Evolutionary conservation across 2,888 invertebrate species (phyloP), one percentile per base, ranked within the genome.

Genomic region (Lasioglossum villosulum): DNA sequence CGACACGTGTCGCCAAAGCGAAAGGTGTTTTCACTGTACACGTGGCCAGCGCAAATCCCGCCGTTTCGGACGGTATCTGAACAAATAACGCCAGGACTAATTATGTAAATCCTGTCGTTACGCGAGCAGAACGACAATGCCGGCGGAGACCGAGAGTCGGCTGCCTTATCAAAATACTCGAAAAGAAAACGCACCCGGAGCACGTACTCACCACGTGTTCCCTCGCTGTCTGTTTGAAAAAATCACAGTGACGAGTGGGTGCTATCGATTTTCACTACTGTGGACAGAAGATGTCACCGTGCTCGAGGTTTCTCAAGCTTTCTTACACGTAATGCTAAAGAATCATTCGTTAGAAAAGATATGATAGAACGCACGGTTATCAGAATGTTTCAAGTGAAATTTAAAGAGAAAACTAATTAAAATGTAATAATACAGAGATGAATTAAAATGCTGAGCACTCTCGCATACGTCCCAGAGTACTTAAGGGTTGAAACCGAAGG

Each of bases 101-200:
- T 94, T 94, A 94, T 94, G 95, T 93, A 94, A 94, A 95, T 95
- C 94, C 92, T 90, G 88, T 90, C 90, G 92, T 93, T 90, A 91
- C 90, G 86, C 83, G 86, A 77, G 79, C 79, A n/a, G 84, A 80
- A 59, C 89, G 85, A 92, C 91, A 87, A 90, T 90, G 78, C 30
- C 81, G 52, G 78, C 76, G 75, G 82, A 63, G 63, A 77, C 80
- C 63, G 78, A 75, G 87, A 82, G 88, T 75, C 89, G 88, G 83
- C 83, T 73, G 91, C 90, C 92, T 94, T 94, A 94, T 93, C 92
- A 94, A 94, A 94, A 94, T 94, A 94, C 93, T 93, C 90, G 89
- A 90, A 74, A 63, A 82, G 78, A 90, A 88, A 93, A 93, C 93
- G 93, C 91, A 91, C 92, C 81, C 79, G 71, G 88, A 88, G 93